Base-by-base conservation (phyloP, 2,113 vertebrate genomes). In the Gobiocypris rarus region DNA sequence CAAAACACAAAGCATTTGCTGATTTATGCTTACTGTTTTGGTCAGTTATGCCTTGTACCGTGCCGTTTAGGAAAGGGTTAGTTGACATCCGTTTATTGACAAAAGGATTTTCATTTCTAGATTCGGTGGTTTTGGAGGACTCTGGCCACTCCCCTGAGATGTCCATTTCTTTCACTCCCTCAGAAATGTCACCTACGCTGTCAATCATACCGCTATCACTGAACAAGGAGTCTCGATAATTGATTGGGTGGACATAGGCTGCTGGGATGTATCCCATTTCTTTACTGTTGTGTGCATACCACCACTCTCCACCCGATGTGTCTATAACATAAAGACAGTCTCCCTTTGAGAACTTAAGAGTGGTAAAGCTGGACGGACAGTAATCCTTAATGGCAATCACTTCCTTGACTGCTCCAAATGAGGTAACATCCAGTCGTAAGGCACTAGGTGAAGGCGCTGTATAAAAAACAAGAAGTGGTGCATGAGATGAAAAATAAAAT, bases 231-330 rank as follows among this genome's bases (percentile, higher is more conserved):
- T 95, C 95, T 41, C 95, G 93, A 89, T 92, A 92, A 89, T 91
- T 95, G 0, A 99, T 81, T 1, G 97, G 97, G 84, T 98, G 93
- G 56, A 99, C 98, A 0, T 99, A 96, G 6, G 97, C 96, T 4
- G 97, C 95, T 0, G 98, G 98, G 89, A 99, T 99, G 88, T 99
- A 99, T 13, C 98, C 98, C 96, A 99, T 99, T 88, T 99, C 98
- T 0, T 95, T 99, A 89, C 96, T 98, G 90, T 99, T 99, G 93
- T 99, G 98, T 0, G 98, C 98, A 0, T 99, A 99, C 98, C 97
- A 99, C 98, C 98, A 99, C 86, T 99, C 97, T 0, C 96, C 96
- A 9, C 96, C 97, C 0, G 97, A 97, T 0, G 97, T 95, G 90
- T 99, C 98, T 88, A 99, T 88, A 78, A 99, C 97, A 0, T 97